phyloP scores from a whole-genome alignment of 1,140 invertebrate genomes.

The Solenopsis fugax region DNA sequence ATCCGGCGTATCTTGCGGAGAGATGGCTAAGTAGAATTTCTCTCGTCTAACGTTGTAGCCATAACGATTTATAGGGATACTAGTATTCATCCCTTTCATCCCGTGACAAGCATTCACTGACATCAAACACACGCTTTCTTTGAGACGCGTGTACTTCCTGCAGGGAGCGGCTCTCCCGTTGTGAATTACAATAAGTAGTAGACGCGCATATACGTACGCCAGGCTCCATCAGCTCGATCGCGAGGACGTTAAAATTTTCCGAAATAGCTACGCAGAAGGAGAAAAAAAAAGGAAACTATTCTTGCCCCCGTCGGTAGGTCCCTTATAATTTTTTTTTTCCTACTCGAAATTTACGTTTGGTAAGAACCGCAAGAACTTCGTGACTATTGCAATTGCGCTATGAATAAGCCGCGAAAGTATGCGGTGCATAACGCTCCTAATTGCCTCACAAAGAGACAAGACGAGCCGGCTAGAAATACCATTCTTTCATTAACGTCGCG shows the following conservation, averaged over 20 bases:
- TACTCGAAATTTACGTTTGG: not conserved
- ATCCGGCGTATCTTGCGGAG: not conserved
- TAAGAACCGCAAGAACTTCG: not conserved
- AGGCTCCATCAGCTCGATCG: conserved; percentile 22
- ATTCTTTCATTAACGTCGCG: conserved; percentile 63
- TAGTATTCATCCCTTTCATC: conserved; percentile 60
- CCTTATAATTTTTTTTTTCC: not conserved
- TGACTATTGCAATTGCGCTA: conserved; percentile 2
- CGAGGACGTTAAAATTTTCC: not conserved
- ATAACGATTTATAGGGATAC: conserved; percentile 56
- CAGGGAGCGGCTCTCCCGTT: conserved; percentile 58
- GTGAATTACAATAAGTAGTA: conserved; percentile 48
- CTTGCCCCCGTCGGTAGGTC: too few relatives aligned
- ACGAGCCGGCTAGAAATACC: conserved; percentile 51
- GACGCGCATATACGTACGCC: not conserved
- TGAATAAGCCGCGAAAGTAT: conserved; percentile 43
- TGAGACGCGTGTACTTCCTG: conserved; percentile 56
- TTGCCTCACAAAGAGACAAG: conserved; percentile 58
- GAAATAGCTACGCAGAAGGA: not conserved
- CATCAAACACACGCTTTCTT: conserved; percentile 48
- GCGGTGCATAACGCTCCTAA: conserved; percentile 51
- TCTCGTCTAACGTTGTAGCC: conserved; percentile 29
- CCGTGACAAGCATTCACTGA: conserved; percentile 52
- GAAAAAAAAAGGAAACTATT: not conserved
- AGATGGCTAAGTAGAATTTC: conserved; percentile 27